Percentiles rank a stretch among this genome's conserved stretches.
phyloP scores from a whole-genome alignment of 1,140 invertebrate genomes.

The Pseudachorutes palmiensis region DNA sequence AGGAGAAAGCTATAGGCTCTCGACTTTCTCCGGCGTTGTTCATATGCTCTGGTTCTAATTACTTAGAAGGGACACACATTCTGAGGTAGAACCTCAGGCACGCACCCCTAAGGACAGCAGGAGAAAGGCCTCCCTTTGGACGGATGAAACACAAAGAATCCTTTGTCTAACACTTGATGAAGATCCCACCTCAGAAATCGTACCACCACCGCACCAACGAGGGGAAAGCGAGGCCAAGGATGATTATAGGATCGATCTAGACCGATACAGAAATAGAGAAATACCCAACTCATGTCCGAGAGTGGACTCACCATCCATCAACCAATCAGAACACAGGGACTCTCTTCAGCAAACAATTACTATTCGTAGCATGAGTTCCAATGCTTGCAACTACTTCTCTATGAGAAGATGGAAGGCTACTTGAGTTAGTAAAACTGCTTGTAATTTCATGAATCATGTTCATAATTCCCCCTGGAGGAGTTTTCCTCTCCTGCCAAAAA shows the following conservation, averaged over 20 bases:
- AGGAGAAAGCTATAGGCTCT: constrained; percentile 1
- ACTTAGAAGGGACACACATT: not conserved
- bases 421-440: no score
- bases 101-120: not conserved
- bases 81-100: constrained; percentile 2
- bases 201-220: not conserved
- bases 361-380: no score
- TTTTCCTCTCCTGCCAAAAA: not conserved
- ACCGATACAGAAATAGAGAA: no score
- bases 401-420: no score
- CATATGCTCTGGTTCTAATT: not conserved
- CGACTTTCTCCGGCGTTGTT: not conserved
- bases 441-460: constrained; percentile 4
- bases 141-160: not conserved
- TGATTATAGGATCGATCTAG: not conserved
- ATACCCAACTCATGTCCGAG: no score
- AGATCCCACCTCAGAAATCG: not conserved
- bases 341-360: no score
- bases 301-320: no score
- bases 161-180: not conserved
- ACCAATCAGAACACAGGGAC: no score
- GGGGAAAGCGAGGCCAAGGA: not conserved
- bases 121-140: not conserved
- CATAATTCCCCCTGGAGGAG: not conserved
- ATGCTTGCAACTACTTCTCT: no score